phyloP scores from a whole-genome alignment of 2,113 vertebrate species.

The Petrocephalus zakoni region DNA sequence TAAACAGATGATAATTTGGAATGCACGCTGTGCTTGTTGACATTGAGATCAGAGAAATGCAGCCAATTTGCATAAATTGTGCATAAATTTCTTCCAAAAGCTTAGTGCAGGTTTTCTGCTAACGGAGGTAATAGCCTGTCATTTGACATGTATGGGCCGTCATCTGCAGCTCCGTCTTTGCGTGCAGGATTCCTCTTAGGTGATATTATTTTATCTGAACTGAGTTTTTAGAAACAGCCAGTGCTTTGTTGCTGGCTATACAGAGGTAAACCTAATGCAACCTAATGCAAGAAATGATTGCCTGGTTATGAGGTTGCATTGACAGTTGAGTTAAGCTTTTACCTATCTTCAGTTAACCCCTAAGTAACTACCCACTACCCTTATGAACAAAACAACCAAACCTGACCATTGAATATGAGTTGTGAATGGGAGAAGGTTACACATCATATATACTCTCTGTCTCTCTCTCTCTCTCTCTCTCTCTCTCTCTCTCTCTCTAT shows the following conservation, averaged over 20 bases:
- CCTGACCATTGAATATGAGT: too few species aligned
- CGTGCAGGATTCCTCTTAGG: not conserved
- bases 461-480: too few species aligned
- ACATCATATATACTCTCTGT: too few species aligned
- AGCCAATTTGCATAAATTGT: not conserved
- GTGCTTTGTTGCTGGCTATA: not conserved
- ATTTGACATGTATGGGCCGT: not conserved
- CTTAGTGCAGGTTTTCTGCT: not conserved
- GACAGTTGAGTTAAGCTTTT: not conserved
- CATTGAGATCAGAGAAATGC: not conserved
- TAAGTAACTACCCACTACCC: not conserved
- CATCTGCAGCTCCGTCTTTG: not conserved
- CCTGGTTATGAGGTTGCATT: not conserved
- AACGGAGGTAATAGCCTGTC: not conserved
- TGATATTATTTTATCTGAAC: not conserved
- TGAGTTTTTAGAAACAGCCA: not conserved
- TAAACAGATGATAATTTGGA: constrained; percentile 6
- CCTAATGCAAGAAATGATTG: not conserved
- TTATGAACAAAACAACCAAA: too few species aligned
- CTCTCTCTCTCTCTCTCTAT: too few species aligned
- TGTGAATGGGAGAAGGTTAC: too few species aligned
- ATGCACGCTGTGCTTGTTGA: not conserved
- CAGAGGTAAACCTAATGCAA: not conserved
- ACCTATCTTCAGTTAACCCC: not conserved
- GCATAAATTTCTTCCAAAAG: not conserved